Base-by-base conservation (phyloP, 2,797 vertebrate genomes). In the Acipenser oxyrinchus region DNA sequence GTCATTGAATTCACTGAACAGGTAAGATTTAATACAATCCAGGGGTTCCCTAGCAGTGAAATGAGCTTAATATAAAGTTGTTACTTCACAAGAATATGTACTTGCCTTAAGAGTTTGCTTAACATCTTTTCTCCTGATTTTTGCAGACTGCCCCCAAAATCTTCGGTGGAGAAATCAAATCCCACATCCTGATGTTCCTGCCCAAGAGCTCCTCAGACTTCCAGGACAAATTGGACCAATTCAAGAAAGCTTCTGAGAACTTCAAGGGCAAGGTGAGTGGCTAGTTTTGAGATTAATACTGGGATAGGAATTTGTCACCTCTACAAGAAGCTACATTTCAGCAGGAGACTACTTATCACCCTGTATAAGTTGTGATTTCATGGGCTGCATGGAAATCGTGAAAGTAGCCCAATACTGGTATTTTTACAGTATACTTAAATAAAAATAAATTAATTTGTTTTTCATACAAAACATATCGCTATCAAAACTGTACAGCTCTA, bases 1-100 rank as follows among this genome's bases (percentile, higher is more conserved):
- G 96, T 99, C 82, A 98, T 99, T 0, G 97, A 99, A 86, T 99
- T 99, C 83, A 99, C 97, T 0, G 97, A 99, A 72, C 96, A 98
- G 96, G 97, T 99, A 80, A 72, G 62, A 11, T 6, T 6, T 12
- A 0, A 0, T 48, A 10, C 53, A 10, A 13, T 57, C 53, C 10
- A 10, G 53, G n/a, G 10, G 53, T 57, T 10, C 53, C 8, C 60
- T 18, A 67, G 37, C 13, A 10, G 9, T 11, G 8, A 1, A 66
- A 59, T 48, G 53, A 15, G 51, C 10, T 70, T 2, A 63, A 12
- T n/a, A 12, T 37, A 37, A 37, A 37, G 37, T 1, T 49, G 62
- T 15, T 15, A 6, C 12, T 48, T 9, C 49, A 55, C 10, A 52
- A 37, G 49, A 7, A 13, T 13, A 63, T 51, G 0, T 60, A 23